phyloP scores from a whole-genome alignment of 2,888 invertebrate genomes.

The Monoplex corrugatus region DNA sequence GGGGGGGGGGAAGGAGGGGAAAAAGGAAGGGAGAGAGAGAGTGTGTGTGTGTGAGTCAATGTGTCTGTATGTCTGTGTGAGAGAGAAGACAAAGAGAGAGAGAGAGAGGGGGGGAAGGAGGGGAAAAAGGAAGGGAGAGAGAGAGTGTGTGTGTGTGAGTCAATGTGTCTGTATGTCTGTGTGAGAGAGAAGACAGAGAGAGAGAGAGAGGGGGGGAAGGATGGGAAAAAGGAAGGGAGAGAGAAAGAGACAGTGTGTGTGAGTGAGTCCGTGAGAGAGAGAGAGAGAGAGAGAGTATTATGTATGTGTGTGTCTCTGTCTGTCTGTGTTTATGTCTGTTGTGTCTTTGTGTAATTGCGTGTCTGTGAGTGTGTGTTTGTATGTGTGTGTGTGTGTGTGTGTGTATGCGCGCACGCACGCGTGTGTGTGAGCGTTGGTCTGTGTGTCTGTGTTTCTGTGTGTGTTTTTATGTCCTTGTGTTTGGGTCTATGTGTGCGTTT shows the following conservation, averaged over 20 bases:
- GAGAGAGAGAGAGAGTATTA: not conserved
- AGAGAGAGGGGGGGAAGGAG: no score
- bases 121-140: no score
- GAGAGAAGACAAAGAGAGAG: conserved; percentile 12
- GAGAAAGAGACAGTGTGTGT: not conserved
- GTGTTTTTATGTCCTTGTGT: not conserved
- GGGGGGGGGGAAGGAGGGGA: no score
- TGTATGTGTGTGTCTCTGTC: no score
- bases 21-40: conserved; percentile 17
- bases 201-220: conserved; percentile 13
- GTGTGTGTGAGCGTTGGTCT: not conserved
- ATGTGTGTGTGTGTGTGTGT: conserved; percentile 18
- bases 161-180: not conserved
- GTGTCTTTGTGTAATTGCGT: not conserved
- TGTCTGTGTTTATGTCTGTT: no score
- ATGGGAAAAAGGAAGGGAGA: not conserved
- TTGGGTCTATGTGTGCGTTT: not conserved
- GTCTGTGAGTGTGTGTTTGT: not conserved
- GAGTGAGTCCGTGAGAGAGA: not conserved
- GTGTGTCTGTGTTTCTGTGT: not conserved
- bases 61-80: not conserved
- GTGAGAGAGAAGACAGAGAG: not conserved
- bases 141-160: not conserved
- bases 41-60: not conserved
- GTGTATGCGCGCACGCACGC: no score